A percentile compares a stretch with the other conserved stretches of the same genome.
Evolutionary conservation across 2,888 invertebrate genomes (phyloP).

Genomic region (Rhorus exstirpatorius): DNA sequence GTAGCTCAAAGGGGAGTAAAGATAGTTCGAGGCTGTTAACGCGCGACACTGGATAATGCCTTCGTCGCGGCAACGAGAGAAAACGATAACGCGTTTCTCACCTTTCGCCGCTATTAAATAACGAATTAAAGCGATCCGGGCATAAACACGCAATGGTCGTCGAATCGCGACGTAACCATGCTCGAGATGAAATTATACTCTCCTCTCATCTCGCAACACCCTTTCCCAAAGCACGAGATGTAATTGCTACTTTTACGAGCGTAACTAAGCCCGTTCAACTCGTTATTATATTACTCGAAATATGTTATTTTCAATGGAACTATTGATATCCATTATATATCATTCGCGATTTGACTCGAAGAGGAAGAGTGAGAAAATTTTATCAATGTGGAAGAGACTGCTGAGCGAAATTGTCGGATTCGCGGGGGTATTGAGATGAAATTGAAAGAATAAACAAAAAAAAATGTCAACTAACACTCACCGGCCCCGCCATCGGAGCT

Average conservation of each 20-base stretch:
- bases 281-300: constrained; percentile 37
- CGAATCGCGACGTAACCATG: constrained; percentile 79
- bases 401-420: constrained; percentile 53
- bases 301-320: constrained; percentile 29
- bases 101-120: constrained; percentile 73
- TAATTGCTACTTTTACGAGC: constrained; percentile 82
- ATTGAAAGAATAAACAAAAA: constrained; percentile 56
- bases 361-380: constrained; percentile 32
- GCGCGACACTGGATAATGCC: constrained; percentile 67
- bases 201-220: background rate
- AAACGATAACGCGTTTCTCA: constrained; percentile 60
- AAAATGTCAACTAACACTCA: constrained; percentile 86
- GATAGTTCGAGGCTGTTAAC: constrained; percentile 75
- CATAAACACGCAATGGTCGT: constrained; percentile 79
- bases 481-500: constrained; percentile 96
- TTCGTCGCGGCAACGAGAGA: constrained; percentile 40
- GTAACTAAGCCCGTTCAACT: constrained; percentile 77
- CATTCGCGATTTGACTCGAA: constrained; percentile 73
- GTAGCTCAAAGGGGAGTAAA: constrained; percentile 62
- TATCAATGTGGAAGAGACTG: background rate
- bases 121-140: constrained; percentile 78
- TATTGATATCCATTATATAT: constrained; percentile 8
- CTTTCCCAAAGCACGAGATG: constrained; percentile 63
- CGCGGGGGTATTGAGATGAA: constrained; percentile 13
- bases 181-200: constrained; percentile 63